Base-by-base conservation (phyloP, 2,888 invertebrate species). In the Tolmerus cingulatus region DNA sequence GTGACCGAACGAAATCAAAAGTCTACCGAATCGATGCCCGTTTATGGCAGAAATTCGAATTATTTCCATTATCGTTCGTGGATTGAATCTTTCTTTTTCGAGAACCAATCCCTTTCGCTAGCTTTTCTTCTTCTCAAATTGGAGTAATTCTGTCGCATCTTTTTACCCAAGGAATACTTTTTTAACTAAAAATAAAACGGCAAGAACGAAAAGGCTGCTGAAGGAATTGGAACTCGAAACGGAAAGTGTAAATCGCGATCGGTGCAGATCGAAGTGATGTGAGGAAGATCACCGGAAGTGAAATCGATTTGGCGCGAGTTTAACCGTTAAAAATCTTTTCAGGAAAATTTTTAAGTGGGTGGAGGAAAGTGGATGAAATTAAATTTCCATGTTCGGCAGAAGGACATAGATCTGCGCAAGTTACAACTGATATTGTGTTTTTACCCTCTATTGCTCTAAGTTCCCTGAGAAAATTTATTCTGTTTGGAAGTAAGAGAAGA, bases 341-440 rank as follows among this genome's bases (percentile, higher is more conserved):
- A 82, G 57, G 57, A 37, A 79, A 79, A 16, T 79, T 30, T 34
- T n/a, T 57, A 19, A 66, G 55, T 82, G 82, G 82, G n/a, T 81
- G 51, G 57, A 34, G 37, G 23, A 19, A 8, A 82, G 34, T 82
- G 27, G 19, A 57, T 82, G 37, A 34, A 82, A 66, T 14, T 51
- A 27, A 66, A 66, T n/a, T 82, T 37, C 81, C 82, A 82, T 82
- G 82, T 51, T 37, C 16, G 37, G 23, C 27, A 14, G 23, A 82
- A 82, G 82, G 82, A 82, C 82, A 82, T 34, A 57, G 23, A 66
- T 1, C 23, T 57, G 8, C 23, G 23, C 9, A 66, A 66, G 27
- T 66, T 66, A 27, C 23, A 66, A 66, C 27, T 27, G 23, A 23
- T 27, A 23, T 66, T 66, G 66, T 66, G 51, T 46, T 27, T 19